Base-by-base conservation (phyloP, 2,888 invertebrate genomes). In the Platycheirus rosarum region DNA sequence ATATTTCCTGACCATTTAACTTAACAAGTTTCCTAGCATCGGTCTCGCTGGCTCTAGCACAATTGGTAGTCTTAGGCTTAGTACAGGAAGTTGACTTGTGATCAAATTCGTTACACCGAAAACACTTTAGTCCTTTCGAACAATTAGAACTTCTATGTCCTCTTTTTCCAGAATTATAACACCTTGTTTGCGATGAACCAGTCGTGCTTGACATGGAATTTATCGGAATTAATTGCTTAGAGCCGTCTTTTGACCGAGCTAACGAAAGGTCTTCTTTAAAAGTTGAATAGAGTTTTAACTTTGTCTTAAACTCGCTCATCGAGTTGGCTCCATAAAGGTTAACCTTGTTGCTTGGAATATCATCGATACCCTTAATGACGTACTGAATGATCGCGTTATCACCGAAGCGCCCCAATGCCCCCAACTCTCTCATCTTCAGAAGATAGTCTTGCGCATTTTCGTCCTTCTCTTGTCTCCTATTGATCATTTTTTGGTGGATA, bases 41-140 rank as follows among this genome's bases (percentile, higher is more conserved):
- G 40, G 13, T 40, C 14, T 40, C 40, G 13, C n/a, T 40, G 4
- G 7, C 40, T 13, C 40, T 40, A 13, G 40, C 40, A 40, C 40
- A 40, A 40, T 40, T 40, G 13, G 40, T 13, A 40, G 40, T 13
- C 13, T 40, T 40, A 13, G 40, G 13, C 13, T 40, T 40, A 13
- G 40, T 40, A 40, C 40, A 40, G n/a, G 40, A 40, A n/a, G 40
- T 13, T 13, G 40, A 40, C 40, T 40, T 40, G 40, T 40, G 32
- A 1, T 2, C 9, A 32, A 32, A 32, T 32, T 32, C 32, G 9
- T 32, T 32, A 9, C 9, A 32, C n/a, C 40, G 40, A 14, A 40
- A 40, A 14, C 40, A 40, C 13, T 40, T 40, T 2, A 40, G 40
- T 2, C 40, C 40, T 13, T 40, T 40, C 13, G 2, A 13, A 13